Conservation (phyloP, 2,888 invertebrate genomes). For the Salticus scenicus region DNA sequence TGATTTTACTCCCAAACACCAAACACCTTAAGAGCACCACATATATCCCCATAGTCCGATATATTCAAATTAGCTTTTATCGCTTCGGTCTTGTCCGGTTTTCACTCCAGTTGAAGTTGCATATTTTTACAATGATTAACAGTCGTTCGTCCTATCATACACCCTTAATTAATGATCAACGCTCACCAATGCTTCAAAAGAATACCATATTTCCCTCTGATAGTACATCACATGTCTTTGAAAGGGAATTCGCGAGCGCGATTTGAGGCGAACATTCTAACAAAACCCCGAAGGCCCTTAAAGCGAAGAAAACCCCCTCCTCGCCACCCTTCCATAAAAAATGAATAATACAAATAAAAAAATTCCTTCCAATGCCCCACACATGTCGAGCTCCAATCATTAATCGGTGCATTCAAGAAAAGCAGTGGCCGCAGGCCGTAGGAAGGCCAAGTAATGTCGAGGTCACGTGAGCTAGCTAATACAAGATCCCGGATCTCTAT, state of each 20-base stretch:
- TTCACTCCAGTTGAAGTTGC: no score
- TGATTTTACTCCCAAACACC: no score
- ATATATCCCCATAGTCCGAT: no score
- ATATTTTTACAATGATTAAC: background rate
- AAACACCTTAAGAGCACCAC: no score
- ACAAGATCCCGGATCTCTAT: conserved; percentile 68
- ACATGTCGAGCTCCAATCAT: conserved; percentile 63
- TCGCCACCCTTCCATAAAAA: conserved; percentile 21
- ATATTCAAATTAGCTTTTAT: no score
- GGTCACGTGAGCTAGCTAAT: conserved; percentile 66
- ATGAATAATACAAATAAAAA: conserved; percentile 17
- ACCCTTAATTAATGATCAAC: background rate
- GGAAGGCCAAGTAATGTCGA: conserved; percentile 68
- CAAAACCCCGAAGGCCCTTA: conserved; percentile 22
- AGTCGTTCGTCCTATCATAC: background rate
- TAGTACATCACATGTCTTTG: background rate
- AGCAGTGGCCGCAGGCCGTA: conserved; percentile 52
- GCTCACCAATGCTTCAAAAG: background rate
- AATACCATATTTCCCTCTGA: background rate
- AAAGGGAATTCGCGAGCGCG: background rate
- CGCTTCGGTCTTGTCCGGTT: no score
- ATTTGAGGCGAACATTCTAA: background rate
- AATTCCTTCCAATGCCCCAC: conserved; percentile 51
- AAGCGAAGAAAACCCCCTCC: conserved; percentile 21
- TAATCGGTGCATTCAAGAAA: conserved; percentile 66